Base-by-base conservation (phyloP, 2,888 invertebrate species). In the Sinodicranocentrus sp. region DNA sequence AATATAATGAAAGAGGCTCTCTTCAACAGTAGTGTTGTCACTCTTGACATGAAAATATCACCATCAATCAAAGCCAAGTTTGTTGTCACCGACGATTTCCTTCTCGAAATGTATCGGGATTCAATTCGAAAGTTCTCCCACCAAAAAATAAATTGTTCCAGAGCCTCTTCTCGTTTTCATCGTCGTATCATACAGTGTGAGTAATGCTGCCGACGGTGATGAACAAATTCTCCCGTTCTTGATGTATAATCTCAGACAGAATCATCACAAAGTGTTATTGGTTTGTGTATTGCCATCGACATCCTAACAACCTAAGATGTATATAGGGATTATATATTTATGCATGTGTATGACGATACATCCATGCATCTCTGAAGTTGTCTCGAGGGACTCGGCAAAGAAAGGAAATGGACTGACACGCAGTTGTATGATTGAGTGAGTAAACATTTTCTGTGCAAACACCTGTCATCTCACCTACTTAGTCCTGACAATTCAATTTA, bases 401-500 rank as follows among this genome's bases (percentile, higher is more conserved):
- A 84, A 84, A 68, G 75, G 76, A 65, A 78, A 76, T 75, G 70
- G 72, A 76, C 57, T 63, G 75, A 67, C 76, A 77, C 26, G 43
- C 72, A 57, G 63, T 71, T 57, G 68, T 83, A 79, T 86, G 86
- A 86, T 86, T 78, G 79, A 86, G 84, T 84, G 78, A 86, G 86
- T 77, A 84, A 86, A 86, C 86, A 86, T 82, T 82, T 71, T 86
- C 78, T 82, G 78, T 85, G 72, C 86, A 86, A 86, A 86, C 86
- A 86, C 86, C 86, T 86, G 86, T 86, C 86, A 84, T 82, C 84
- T 82, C 77, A 59, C 82, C 86, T 86, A 84, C 86, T 79, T 84
- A 86, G 75, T 57, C 73, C 68, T 86, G 86, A 82, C 86, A 86
- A 86, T 82, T 84, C 86, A 86, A 84, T 86, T 86, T 86, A 82